Base-by-base conservation (phyloP, 2,888 invertebrate genomes). In the Hymenopus coronatus region DNA sequence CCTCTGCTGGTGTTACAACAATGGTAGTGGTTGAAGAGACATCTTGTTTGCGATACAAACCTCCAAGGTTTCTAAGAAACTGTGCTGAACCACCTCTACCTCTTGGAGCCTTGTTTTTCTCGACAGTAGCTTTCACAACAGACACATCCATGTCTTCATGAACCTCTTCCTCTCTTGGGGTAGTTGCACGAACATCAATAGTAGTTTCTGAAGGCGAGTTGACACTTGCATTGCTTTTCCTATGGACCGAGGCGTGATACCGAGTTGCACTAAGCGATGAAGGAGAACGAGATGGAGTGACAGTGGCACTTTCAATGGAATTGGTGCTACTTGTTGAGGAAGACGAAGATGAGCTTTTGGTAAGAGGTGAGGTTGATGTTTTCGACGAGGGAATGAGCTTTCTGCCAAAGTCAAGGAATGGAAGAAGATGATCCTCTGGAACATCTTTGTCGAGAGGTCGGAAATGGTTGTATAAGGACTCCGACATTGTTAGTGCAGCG, bases 321-420 rank as follows among this genome's bases (percentile, higher is more conserved):
- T 92, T 92, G 27, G 92, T 92, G 8, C 92, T 91, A 85, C 91
- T 91, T 2, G 92, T 91, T 0, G 91, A 85, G 54, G 54, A 70
- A 70, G 54, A 70, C 3, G 54, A 70, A 1, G 85, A 46, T 25
- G 81, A 86, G 28, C 86, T 70, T 70, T 6, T 30, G 14, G 14
- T 33, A 27, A 82, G 30, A 12, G 87, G 54, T 0, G 87, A 87
- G 3, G 87, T 87, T 6, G 82, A 33, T n/a, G 81, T 87, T 30
- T n/a, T 82, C 1, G 94, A 93, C 83, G 95, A 91, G 92, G 87
- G 87, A 25, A 87, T 33, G 40, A 87, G 33, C 40, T 96, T 96
- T 91, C 96, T 95, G 0, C 96, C 96, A 92, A 96, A 96, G 92
- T 94, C 96, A 89, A 96, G 93, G 92, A 96, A 96, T 20, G 96